Conservation (phyloP, 2,888 invertebrate genomes). For the Troides oblongomaculatus region DNA sequence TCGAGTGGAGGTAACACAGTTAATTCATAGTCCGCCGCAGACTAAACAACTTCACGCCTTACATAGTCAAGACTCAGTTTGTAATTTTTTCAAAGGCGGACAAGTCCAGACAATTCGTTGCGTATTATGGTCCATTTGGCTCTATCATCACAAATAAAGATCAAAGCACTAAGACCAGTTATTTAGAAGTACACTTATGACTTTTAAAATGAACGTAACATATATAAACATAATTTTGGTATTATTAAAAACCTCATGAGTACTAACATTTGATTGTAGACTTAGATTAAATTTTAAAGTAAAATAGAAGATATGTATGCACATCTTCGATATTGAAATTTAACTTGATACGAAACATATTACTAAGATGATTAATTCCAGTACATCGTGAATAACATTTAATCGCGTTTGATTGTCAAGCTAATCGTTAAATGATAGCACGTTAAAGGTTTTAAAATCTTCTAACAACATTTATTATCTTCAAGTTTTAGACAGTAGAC, state of each 20-base stretch:
- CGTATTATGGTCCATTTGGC: constrained; percentile 54
- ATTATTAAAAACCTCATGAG: too few species aligned
- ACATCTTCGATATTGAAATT: too few species aligned
- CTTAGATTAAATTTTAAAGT: too few species aligned
- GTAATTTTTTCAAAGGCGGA: constrained; percentile 61
- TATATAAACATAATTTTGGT: too few species aligned
- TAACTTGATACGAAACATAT: too few species aligned
- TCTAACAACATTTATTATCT: constrained; percentile 44
- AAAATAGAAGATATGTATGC: too few species aligned
- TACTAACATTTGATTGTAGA: too few species aligned
- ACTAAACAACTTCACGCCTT: constrained; percentile 52
- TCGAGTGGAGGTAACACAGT: constrained; percentile 36
- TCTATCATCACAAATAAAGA: constrained; percentile 33
- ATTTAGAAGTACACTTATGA: neutral
- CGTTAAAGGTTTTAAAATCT: constrained; percentile 38
- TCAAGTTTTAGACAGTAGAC: constrained; percentile 45
- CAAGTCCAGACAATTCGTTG: constrained; percentile 60
- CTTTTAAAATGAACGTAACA: too few species aligned
- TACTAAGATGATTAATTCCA: too few species aligned
- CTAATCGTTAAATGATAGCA: constrained; percentile 34
- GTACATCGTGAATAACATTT: neutral
- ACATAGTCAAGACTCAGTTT: constrained; percentile 52
- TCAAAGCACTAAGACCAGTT: neutral
- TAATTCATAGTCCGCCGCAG: constrained; percentile 52
- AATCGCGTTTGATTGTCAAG: neutral